A percentile compares a stretch with the other conserved stretches of the same genome.
phyloP scores from a whole-genome alignment of 2,113 vertebrate genomes.

The Daphoenositta chrysoptera region DNA sequence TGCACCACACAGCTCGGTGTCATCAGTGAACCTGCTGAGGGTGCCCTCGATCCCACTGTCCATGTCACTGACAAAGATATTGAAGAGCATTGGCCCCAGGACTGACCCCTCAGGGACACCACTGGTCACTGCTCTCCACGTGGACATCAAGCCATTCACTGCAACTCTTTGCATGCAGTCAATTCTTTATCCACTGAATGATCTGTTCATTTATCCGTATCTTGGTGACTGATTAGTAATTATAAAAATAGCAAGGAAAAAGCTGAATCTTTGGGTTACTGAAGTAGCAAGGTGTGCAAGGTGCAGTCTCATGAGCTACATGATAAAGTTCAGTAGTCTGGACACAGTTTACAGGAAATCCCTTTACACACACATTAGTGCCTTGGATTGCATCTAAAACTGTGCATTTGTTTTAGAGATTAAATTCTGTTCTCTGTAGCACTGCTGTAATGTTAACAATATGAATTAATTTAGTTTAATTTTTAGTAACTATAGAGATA shows the following conservation, averaged over 20 bases:
- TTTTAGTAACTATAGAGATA: not conserved
- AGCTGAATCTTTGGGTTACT: not conserved
- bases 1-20: rapidly evolving
- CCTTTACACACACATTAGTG: not conserved
- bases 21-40: not conserved
- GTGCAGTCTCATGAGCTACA: not conserved
- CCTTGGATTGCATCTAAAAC: not conserved
- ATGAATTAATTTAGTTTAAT: not conserved
- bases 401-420: not conserved
- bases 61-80: not conserved
- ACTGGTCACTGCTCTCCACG: not conserved
- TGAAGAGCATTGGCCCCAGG: not conserved
- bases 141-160: not conserved
- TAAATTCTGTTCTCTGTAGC: not conserved
- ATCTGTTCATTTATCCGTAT: not conserved
- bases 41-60: not conserved
- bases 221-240: not conserved
- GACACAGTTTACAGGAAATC: not conserved
- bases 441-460: not conserved
- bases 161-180: not conserved
- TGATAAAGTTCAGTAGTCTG: not conserved
- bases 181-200: not conserved
- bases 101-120: not conserved
- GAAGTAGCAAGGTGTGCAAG: not conserved
- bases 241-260: not conserved